Conservation (phyloP, 2,797 vertebrate species). For the Pangasius djambal region DNA sequence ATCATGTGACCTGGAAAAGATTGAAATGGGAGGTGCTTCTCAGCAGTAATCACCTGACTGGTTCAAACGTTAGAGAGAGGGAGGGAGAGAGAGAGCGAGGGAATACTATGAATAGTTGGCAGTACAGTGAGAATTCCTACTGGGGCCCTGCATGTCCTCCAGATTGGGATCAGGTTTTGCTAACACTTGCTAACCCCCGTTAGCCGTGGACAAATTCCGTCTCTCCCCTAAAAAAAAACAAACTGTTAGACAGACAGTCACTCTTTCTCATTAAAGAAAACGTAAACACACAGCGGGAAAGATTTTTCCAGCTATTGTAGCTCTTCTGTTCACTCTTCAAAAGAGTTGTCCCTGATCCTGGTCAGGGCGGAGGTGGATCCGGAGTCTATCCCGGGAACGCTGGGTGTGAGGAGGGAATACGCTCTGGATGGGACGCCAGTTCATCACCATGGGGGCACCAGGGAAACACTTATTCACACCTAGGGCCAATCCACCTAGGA, state of each 20-base stretch:
- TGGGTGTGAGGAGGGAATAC: not conserved
- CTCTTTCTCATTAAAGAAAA: not conserved
- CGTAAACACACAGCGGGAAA: not conserved
- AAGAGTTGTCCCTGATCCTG: slow-evolving; percentile 5
- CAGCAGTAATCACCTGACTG: slow-evolving; percentile 40
- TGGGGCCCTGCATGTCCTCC: slow-evolving; percentile 47
- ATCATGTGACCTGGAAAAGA: slow-evolving; percentile 46
- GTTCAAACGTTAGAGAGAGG: not conserved
- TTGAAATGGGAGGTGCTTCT: slow-evolving; percentile 31
- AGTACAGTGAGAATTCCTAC: slow-evolving; percentile 56
- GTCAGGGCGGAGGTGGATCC: not conserved
- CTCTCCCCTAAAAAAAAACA: not conserved
- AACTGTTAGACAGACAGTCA: not conserved
- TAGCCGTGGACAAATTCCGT: not conserved
- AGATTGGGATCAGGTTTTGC: slow-evolving; percentile 29
- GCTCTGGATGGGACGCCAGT: not conserved
- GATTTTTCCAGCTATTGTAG: too few species aligned
- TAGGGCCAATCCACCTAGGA: not conserved
- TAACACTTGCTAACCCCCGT: slow-evolving; percentile 13
- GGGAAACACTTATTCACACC: not conserved
- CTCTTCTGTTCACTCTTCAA: slow-evolving; percentile 58
- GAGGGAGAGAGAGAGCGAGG: slow-evolving; percentile 8
- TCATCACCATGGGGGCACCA: not conserved
- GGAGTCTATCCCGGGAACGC: not conserved
- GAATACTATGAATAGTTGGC: slow-evolving; percentile 48